These are phyloP conservation scores for Spilogale gracilis DNA, from an alignment of 2,113 vertebrate genomes.

Conservation along the genomic window DNA sequence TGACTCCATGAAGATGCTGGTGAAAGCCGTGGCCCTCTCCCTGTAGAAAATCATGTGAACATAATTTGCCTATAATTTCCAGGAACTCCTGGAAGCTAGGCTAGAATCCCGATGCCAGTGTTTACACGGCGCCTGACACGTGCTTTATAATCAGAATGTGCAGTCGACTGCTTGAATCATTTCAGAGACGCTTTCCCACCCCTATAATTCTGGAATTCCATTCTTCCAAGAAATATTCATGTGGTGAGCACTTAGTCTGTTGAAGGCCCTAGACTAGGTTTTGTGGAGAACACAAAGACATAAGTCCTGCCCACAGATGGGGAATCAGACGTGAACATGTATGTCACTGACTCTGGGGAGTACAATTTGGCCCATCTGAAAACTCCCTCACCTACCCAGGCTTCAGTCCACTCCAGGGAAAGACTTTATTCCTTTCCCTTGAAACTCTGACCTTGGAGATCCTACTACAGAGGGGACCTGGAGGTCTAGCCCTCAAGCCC, in stretches of 20 bases:
- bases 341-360: neutral
- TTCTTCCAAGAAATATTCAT: neutral
- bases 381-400: neutral
- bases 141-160: neutral
- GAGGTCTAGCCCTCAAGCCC: too few relatives aligned
- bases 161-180: neutral
- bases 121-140: neutral
- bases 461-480: too few relatives aligned
- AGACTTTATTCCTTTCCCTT: neutral
- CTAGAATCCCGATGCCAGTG: neutral
- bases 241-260: neutral
- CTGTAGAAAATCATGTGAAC: neutral
- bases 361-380: neutral
- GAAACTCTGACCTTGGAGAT: neutral
- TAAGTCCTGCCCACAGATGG: neutral
- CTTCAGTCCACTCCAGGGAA: neutral
- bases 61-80: neutral
- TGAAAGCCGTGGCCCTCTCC: neutral
- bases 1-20: neutral
- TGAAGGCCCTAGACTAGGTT: neutral
- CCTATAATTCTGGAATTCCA: slow-evolving; percentile 8
- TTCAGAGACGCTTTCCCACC: slow-evolving; percentile 20
- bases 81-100: neutral
- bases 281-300: neutral
- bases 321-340: neutral